phyloP scores from a whole-genome alignment of 2,113 vertebrate species.

The Pipa parva region DNA sequence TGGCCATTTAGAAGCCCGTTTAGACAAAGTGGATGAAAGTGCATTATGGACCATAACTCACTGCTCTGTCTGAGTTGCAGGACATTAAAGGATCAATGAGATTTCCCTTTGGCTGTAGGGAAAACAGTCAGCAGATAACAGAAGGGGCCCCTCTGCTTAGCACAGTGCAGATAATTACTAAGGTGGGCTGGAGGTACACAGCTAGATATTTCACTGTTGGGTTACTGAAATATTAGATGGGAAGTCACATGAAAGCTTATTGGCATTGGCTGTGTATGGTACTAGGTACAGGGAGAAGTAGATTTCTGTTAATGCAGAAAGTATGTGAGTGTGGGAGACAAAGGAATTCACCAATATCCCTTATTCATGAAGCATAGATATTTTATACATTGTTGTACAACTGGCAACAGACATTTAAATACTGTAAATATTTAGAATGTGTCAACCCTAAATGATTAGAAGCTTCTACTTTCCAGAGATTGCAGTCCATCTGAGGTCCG shows the following conservation, averaged over 20 bases:
- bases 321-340: not conserved
- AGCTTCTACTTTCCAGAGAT: too few species aligned
- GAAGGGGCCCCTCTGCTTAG: slow-evolving; percentile 25
- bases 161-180: slow-evolving; percentile 4
- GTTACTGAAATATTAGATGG: too few species aligned
- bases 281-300: not conserved
- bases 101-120: slow-evolving; percentile 19
- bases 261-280: not conserved
- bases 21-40: slow-evolving; percentile 24
- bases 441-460: too few species aligned
- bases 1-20: slow-evolving; percentile 11
- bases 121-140: slow-evolving; percentile 30
- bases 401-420: not conserved
- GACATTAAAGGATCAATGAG: slow-evolving; percentile 42
- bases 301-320: not conserved
- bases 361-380: not conserved
- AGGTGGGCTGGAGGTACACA: not conserved
- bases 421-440: too few species aligned
- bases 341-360: not conserved
- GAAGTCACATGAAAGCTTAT: not conserved
- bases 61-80: slow-evolving; percentile 29
- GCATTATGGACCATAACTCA: slow-evolving; percentile 40
- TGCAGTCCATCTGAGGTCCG: too few species aligned
- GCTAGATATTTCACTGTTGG: too few species aligned
- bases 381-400: not conserved